Percentiles rank a stretch among this genome's conserved stretches.
Conservation (phyloP, 2,888 invertebrate genomes). For the Eupithecia vulgata region DNA sequence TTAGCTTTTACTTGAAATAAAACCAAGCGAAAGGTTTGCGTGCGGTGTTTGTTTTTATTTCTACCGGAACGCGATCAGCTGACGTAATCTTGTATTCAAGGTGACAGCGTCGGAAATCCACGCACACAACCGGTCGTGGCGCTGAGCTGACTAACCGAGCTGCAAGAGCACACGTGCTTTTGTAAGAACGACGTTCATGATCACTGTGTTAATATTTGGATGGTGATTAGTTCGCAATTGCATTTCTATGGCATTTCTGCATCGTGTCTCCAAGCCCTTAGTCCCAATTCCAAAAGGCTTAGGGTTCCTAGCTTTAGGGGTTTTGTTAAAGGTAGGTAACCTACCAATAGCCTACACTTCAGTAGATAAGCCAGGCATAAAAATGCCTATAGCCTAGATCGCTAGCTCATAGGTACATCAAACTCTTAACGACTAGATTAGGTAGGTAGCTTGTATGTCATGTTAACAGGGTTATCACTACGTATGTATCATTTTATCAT, state of each 20-base stretch:
- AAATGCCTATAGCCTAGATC: too few species aligned
- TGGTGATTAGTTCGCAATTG: conserved; percentile 34
- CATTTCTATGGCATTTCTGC: not conserved
- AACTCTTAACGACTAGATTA: not conserved
- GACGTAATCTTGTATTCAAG: conserved; percentile 72
- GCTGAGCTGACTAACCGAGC: conserved; percentile 61
- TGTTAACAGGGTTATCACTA: conserved; percentile 25
- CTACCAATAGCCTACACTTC: too few species aligned
- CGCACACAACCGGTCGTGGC: conserved; percentile 44
- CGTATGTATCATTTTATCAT: conserved; percentile 34
- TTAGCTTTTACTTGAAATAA: conserved; percentile 32
- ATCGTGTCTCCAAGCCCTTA: not conserved
- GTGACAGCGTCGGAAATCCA: conserved; percentile 46
- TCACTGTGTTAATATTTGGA: conserved; percentile 56
- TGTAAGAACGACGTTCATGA: conserved; percentile 51
- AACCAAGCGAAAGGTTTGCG: conserved; percentile 45
- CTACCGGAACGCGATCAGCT: conserved; percentile 53
- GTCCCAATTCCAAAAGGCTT: not conserved
- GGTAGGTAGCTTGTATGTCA: conserved; percentile 29
- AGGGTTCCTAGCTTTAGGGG: too few species aligned
- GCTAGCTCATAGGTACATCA: not conserved
- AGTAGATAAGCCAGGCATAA: too few species aligned
- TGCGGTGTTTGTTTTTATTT: conserved; percentile 58
- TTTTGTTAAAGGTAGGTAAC: too few species aligned
- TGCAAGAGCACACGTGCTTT: conserved; percentile 68